Evolutionary conservation across 2,113 vertebrate species (phyloP), one percentile per base, ranked within the genome.

Genomic region (Leptocoma aspasia): DNA sequence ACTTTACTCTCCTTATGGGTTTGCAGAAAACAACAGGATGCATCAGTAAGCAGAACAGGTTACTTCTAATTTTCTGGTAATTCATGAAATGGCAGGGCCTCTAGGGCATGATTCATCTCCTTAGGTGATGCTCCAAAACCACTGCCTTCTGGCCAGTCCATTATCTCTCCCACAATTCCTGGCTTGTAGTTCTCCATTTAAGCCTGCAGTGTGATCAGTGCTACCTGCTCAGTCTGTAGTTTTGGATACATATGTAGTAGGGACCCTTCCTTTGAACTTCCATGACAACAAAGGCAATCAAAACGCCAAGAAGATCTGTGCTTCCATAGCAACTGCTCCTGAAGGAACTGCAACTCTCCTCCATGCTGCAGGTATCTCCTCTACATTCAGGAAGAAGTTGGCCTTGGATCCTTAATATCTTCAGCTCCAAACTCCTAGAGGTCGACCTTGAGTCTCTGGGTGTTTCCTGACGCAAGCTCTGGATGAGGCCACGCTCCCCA

Each of bases 361-460:
- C 3, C 18, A 11, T 21, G 13, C 33, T 75, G 6, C 53, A 23
- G 13, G 27, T n/a, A n/a, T 39, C 45, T 60, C 17, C 15, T 45
- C 26, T 45, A 24, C 33, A 53, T 24, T 53, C 11, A 20, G 28
- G 28, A 39, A 39, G 28, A 59, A 45, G 33, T 2, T 53, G 33
- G 27, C 6, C 28, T 52, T 52, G 27, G 8, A 66, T 39, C 2
- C 8, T n/a, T 39, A 39, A 26, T n/a, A 53, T 17, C 15, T 28
- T 39, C 33, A 39, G 3, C 23, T 75, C 37, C 45, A 59, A 23
- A 59, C 20, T 19, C 28, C 19, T 45, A 39, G 11, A 33, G 23
- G 28, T 20, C 0, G 0, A 15, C 20, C 52, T 30, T 59, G 44
- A 52, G 19, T 45, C 23, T 45, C 33, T 39, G 23, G 3, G 9